Percentiles rank a stretch among this genome's conserved stretches.
These are phyloP conservation scores for Sarcophilus harrisii DNA, from an alignment of 2,797 vertebrate genomes.

Conservation along the genomic window DNA sequence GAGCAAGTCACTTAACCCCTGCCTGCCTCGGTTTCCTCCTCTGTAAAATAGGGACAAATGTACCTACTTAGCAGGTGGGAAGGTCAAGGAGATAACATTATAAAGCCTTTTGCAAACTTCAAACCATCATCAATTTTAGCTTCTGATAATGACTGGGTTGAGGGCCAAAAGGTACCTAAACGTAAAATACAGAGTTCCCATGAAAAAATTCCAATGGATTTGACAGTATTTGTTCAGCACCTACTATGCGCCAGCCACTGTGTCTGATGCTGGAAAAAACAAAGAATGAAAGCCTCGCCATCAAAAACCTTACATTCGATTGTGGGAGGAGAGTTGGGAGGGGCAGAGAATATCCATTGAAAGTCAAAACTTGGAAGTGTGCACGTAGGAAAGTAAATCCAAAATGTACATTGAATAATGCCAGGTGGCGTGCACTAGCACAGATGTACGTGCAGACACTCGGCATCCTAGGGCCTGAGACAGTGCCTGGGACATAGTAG, in stretches of 20 bases:
- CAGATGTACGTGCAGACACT: too few relatives aligned
- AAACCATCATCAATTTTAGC: background rate
- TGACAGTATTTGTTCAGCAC: background rate
- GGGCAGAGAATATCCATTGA: background rate
- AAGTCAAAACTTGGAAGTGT: background rate
- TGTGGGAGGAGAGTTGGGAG: background rate
- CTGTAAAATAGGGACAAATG: background rate
- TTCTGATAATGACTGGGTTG: background rate
- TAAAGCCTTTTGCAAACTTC: background rate
- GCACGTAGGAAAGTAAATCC: background rate
- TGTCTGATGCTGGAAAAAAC: background rate
- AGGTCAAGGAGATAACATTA: background rate
- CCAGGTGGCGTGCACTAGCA: too few relatives aligned
- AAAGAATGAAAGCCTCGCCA: background rate
- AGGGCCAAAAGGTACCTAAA: background rate
- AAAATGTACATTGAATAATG: background rate
- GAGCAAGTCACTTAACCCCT: background rate
- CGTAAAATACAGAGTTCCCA: background rate
- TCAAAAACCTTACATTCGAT: background rate
- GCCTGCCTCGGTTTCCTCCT: background rate
- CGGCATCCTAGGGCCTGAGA: background rate
- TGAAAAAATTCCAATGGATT: background rate
- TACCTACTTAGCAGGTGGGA: background rate
- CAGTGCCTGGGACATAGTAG: background rate
- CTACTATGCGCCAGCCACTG: background rate